Evolutionary conservation across 2,797 vertebrate species (phyloP).

Genomic region (Phrynocephalus vlangalii): DNA sequence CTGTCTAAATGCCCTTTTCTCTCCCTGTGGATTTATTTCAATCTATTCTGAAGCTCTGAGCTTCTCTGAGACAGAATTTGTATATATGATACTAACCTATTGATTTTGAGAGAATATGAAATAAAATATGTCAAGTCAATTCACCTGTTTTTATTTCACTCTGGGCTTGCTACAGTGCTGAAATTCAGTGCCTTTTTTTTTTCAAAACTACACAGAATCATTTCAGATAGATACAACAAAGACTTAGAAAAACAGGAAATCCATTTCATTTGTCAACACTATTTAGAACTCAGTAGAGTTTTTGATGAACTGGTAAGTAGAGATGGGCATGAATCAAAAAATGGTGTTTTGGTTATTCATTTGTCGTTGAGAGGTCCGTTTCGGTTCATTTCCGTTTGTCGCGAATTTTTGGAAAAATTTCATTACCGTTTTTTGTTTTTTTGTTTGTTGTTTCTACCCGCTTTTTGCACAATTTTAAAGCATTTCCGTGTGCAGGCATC

Average conservation of each 20-base stretch:
- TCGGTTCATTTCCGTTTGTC: no score
- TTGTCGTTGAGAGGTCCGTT: no score
- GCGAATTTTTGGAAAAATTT: no score
- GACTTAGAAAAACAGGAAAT: neutral
- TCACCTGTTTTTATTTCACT: neutral
- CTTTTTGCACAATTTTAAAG: no score
- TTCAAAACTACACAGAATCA: neutral
- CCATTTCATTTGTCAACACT: neutral
- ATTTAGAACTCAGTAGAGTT: slow-evolving; percentile 18
- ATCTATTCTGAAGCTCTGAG: neutral
- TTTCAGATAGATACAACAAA: slow-evolving; percentile 17
- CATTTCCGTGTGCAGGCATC: no score
- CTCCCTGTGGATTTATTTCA: neutral
- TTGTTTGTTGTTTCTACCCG: no score
- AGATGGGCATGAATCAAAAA: no score
- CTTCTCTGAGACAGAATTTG: neutral
- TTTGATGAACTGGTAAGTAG: slow-evolving; percentile 38
- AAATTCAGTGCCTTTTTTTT: neutral
- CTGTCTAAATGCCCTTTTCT: neutral
- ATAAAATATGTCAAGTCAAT: neutral
- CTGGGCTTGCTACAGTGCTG: neutral
- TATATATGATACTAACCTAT: neutral
- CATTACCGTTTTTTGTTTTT: no score
- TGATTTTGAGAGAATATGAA: rapidly evolving
- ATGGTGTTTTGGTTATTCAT: no score